These are phyloP conservation scores for Ophion obscuratus DNA, from an alignment of 2,888 invertebrate species.

Conservation along the genomic window DNA sequence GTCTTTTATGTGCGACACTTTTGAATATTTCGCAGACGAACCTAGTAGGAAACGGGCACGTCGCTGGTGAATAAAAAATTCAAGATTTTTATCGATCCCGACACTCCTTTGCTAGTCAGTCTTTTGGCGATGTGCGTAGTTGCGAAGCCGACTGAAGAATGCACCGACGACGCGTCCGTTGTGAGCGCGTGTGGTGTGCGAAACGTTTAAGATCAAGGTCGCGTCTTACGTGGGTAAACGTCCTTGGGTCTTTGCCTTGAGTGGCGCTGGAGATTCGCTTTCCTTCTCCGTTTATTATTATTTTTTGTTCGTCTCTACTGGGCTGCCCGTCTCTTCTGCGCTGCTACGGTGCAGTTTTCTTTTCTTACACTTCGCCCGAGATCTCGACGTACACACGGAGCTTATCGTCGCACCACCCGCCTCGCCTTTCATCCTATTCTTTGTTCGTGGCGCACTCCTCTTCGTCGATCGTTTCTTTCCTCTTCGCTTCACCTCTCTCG, in stretches of 20 bases:
- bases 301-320: constrained; percentile 21
- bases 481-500: not conserved
- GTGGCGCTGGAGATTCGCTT: constrained; percentile 56
- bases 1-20: not conserved
- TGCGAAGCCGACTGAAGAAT: constrained; percentile 33
- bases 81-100: not conserved
- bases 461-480: constrained; percentile 39
- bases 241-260: constrained; percentile 72
- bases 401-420: constrained; percentile 58
- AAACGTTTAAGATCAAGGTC: constrained; percentile 79
- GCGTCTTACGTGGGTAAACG: constrained; percentile 77
- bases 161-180: constrained; percentile 61
- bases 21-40: not conserved
- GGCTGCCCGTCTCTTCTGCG: constrained; percentile 30
- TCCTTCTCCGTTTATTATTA: constrained; percentile 16
- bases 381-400: constrained; percentile 37
- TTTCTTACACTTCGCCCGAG: constrained; percentile 40
- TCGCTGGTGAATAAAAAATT: too few species aligned
- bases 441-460: constrained; percentile 44
- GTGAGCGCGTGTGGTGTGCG: constrained; percentile 71
- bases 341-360: constrained; percentile 30
- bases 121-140: not conserved
- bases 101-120: not conserved
- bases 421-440: constrained; percentile 58
- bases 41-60: too few species aligned